phyloP scores from a whole-genome alignment of 64 coral and sea anemone species.

The Dendronephthya gigantea region DNA sequence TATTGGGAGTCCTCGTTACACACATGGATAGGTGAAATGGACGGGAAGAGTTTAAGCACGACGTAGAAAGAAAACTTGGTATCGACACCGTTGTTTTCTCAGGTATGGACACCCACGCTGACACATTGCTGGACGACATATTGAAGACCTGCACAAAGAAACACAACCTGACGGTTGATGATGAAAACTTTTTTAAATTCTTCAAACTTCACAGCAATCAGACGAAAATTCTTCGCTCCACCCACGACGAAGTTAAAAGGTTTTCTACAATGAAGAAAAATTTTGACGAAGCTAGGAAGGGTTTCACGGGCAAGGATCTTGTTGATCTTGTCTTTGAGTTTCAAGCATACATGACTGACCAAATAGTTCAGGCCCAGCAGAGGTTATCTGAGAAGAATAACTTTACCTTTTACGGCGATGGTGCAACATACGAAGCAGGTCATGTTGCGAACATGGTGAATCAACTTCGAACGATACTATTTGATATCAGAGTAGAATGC shows the following conservation, averaged over 20 bases:
- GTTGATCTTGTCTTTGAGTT: conserved; percentile 8
- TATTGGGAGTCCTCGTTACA: too few species aligned
- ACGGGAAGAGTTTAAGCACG: too few species aligned
- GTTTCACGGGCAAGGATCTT: not conserved
- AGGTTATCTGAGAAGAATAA: too few species aligned
- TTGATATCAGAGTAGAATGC: not conserved
- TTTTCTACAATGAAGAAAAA: not conserved
- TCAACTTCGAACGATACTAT: not conserved
- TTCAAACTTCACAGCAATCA: too few species aligned
- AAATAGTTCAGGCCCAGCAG: too few species aligned
- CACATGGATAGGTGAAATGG: too few species aligned
- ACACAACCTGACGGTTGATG: too few species aligned
- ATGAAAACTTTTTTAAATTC: too few species aligned
- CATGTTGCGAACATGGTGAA: not conserved
- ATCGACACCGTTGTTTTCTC: not conserved
- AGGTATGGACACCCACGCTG: not conserved
- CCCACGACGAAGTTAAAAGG: too few species aligned
- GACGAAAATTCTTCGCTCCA: too few species aligned
- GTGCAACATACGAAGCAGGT: not conserved
- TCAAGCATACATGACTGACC: too few species aligned
- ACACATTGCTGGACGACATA: not conserved
- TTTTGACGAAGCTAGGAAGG: not conserved
- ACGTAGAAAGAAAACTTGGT: not conserved
- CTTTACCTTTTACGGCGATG: not conserved
- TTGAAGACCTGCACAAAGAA: not conserved